Base-by-base conservation (phyloP, 2,797 vertebrate genomes). In the Sebastes taczanowskii region DNA sequence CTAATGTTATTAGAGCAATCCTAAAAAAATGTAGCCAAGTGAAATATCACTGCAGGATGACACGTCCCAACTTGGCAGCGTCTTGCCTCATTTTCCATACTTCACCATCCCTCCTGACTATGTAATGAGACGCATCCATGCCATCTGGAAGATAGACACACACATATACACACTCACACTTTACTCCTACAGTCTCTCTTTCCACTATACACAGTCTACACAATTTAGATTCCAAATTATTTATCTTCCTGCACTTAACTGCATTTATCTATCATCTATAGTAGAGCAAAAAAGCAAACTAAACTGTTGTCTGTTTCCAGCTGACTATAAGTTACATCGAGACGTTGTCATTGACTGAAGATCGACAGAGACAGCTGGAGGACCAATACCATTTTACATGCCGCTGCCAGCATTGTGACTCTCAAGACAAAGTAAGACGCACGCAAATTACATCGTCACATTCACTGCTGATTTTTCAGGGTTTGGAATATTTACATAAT, bases 381-480 rank as follows among this genome's bases (percentile, higher is more conserved):
- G 90, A 92, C 16, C 94, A 94, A 81, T 95, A 93, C 70, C 87
- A 92, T 73, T 95, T 95, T 10, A 88, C 81, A 60, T 94, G 93
- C 90, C 68, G 6, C 82, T 95, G 94, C 77, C 87, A 89, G 38
- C 52, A 18, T 56, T 95, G 94, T 63, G 60, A 84, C 32, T 85
- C 87, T 34, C 32, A n/a, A 52, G 82, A 91, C 68, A 85, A 82
- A 77, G 92, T 93, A 69, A 89, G 74, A 74, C 55, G 20, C 60
- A 80, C 55, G 81, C 49, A 71, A 56, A 68, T 53, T 1, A 52
- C 11, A 22, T 22, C 0, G 1, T 55, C 7, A 27, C 20, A 52
- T n/a, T 64, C 30, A 58, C 16, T 56, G 2, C 53, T 30, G 9
- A 38, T n/a, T 30, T 77, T 58, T 38, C n/a, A 49, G 7, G 20